These are phyloP conservation scores for Poecilia latipinna DNA, from an alignment of 2,113 vertebrate species.

Conservation along the genomic window DNA sequence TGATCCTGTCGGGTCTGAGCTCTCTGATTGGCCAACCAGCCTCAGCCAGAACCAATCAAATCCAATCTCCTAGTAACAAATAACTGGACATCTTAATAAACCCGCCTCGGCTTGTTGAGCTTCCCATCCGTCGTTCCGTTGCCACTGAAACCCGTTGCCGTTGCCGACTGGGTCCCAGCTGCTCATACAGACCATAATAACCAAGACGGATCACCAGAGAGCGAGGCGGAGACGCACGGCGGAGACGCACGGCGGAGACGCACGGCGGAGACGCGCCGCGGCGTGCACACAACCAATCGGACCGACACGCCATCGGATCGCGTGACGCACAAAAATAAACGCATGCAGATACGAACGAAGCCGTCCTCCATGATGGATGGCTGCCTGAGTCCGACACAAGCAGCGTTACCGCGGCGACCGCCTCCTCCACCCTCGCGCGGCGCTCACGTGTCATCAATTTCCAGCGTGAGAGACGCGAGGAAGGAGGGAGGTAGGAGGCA, in stretches of 20 bases:
- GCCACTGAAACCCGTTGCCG: slow-evolving; percentile 7
- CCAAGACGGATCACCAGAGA: slow-evolving; percentile 81
- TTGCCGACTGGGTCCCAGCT: slow-evolving; percentile 45
- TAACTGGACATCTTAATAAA: neutral
- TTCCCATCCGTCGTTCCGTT: slow-evolving; percentile 18
- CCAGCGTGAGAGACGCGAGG: slow-evolving; percentile 31
- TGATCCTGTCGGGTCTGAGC: neutral
- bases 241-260: neutral
- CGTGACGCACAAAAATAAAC: slow-evolving; percentile 1
- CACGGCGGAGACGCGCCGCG: slow-evolving; percentile 9
- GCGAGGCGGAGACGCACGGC: slow-evolving; percentile 12
- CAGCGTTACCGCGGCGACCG: neutral
- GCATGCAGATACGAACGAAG: slow-evolving; percentile 6
- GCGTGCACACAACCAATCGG: slow-evolving; percentile 1
- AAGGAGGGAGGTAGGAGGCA: slow-evolving; percentile 39
- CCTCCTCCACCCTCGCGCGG: slow-evolving; percentile 47
- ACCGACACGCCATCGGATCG: neutral
- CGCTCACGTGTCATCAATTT: slow-evolving; percentile 66
- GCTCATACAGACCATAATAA: slow-evolving; percentile 81
- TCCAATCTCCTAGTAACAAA: too few relatives aligned
- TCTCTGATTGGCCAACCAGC: neutral
- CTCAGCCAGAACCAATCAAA: too few relatives aligned
- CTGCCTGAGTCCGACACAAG: slow-evolving; percentile 4
- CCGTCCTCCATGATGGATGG: slow-evolving; percentile 13
- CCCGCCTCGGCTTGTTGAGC: slow-evolving; percentile 36